phyloP scores from a whole-genome alignment of 2,888 invertebrate genomes.

The Orthosia incerta region DNA sequence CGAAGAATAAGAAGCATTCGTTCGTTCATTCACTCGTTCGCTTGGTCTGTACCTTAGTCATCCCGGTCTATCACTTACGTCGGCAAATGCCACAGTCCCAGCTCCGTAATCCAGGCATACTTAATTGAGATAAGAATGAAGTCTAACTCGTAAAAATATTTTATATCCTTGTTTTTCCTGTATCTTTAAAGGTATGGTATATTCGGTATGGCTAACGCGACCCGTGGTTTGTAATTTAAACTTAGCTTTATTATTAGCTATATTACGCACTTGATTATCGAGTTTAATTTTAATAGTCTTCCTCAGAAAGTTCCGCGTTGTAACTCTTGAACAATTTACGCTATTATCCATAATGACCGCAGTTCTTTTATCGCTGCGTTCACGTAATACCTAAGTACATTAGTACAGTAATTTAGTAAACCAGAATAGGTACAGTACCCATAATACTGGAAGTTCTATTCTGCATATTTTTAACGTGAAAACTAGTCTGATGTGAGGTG shows the following conservation, averaged over 20 bases:
- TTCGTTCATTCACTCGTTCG: not conserved
- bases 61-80: conserved; percentile 47
- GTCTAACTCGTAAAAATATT: conserved; percentile 45
- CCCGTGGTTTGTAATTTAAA: not conserved
- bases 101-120: conserved; percentile 40
- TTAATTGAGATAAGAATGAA: conserved; percentile 56
- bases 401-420: not conserved
- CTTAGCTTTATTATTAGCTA: not conserved
- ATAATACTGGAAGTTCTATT: no score
- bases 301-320: not conserved
- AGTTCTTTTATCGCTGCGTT: not conserved
- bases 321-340: not conserved
- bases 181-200: not conserved
- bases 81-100: conserved; percentile 28
- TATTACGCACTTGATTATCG: not conserved
- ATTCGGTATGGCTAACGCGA: not conserved
- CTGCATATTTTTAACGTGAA: no score
- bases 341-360: not conserved
- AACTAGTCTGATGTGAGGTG: no score
- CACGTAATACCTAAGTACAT: not conserved
- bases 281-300: not conserved
- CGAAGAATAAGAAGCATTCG: no score
- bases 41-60: not conserved
- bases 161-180: conserved; percentile 24
- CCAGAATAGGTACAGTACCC: not conserved